A percentile compares a stretch with the other conserved stretches of the same genome.
phyloP scores from a whole-genome alignment of 1,140 invertebrate species.

The Trypoxylus dichotomus region DNA sequence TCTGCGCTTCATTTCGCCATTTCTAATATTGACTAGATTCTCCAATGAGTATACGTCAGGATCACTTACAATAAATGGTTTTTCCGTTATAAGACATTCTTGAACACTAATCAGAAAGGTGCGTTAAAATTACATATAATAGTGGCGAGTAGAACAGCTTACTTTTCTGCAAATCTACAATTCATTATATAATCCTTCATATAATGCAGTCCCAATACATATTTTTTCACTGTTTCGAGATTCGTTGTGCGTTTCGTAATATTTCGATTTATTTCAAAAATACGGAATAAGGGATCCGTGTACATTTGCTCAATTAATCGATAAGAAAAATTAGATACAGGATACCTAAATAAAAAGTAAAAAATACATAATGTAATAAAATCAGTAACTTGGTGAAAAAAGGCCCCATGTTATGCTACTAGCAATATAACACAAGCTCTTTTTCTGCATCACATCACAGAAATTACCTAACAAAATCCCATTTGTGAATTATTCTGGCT shows the following conservation, averaged over 20 bases:
- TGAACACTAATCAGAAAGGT: conserved; percentile 57
- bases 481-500: conserved; percentile 72
- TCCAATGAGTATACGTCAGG: conserved; percentile 75
- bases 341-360: conserved; percentile 60
- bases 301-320: conserved; percentile 77
- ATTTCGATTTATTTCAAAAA: conserved; percentile 69
- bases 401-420: too few relatives aligned
- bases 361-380: conserved; percentile 1
- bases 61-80: conserved; percentile 65
- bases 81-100: conserved; percentile 60
- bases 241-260: conserved; percentile 66
- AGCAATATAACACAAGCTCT: too few relatives aligned
- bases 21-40: conserved; percentile 72
- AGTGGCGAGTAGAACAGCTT: conserved; percentile 43
- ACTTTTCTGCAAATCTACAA: conserved; percentile 67
- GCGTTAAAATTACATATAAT: conserved; percentile 37
- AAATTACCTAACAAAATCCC: conserved; percentile 68
- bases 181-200: conserved; percentile 70
- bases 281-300: conserved; percentile 77
- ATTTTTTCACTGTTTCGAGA: conserved; percentile 63
- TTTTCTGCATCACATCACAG: too few relatives aligned
- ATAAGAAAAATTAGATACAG: conserved; percentile 81
- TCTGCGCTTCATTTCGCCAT: conserved; percentile 61
- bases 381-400: too few relatives aligned
- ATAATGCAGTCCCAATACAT: conserved; percentile 67